phyloP scores from a whole-genome alignment of 2,113 vertebrate species.

The Apteryx owenii region DNA sequence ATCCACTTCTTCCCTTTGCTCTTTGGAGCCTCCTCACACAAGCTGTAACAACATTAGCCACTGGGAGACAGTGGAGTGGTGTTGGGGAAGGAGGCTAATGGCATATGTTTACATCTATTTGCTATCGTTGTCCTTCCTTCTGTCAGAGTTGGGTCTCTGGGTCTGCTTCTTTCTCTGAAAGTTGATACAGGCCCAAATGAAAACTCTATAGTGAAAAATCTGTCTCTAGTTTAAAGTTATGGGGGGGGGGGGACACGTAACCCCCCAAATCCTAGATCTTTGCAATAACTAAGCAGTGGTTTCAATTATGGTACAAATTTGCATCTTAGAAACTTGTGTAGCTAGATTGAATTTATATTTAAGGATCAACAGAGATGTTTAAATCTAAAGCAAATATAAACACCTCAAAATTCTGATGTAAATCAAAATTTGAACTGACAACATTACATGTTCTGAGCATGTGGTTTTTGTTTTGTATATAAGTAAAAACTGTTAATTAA shows the following conservation, averaged over 20 bases:
- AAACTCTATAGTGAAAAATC: background rate
- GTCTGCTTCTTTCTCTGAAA: background rate
- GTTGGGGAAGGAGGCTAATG: background rate
- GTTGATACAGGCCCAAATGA: background rate
- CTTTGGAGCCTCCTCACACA: background rate
- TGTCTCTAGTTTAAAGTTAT: background rate
- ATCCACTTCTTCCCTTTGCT: background rate
- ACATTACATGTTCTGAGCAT: background rate
- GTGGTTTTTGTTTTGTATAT: background rate
- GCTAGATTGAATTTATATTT: background rate
- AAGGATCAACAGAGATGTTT: background rate
- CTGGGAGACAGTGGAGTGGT: conserved; percentile 50
- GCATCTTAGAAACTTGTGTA: background rate
- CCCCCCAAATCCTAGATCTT: background rate
- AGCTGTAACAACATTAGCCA: conserved; percentile 9
- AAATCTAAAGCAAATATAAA: background rate
- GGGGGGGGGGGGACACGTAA: background rate
- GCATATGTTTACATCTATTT: background rate
- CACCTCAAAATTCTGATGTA: background rate
- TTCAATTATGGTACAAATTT: background rate
- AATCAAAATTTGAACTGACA: background rate
- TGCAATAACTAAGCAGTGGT: background rate
- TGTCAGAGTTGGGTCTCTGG: background rate
- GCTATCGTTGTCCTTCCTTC: background rate
- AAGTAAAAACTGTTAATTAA: background rate